Evolutionary conservation across 2,888 invertebrate species (phyloP).

Genomic region (Morpho achilles): DNA sequence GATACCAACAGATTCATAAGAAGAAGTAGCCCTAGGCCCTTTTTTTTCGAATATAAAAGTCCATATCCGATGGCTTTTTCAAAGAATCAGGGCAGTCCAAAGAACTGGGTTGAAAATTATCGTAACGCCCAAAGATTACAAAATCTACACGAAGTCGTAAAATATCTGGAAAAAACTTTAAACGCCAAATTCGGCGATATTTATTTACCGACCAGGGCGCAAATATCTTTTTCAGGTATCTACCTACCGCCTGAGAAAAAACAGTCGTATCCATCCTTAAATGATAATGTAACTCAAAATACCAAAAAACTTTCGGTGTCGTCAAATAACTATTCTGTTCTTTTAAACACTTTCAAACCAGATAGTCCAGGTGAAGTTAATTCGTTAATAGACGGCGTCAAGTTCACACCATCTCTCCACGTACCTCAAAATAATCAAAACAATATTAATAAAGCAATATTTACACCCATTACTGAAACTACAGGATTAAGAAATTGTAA

Average conservation of each 20-base stretch:
- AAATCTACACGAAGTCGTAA: conserved; percentile 65
- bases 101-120: conserved; percentile 63
- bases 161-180: conserved; percentile 66
- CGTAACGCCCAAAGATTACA: conserved; percentile 65
- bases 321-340: conserved; percentile 74
- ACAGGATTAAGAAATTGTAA: conserved; percentile 41
- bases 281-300: conserved; percentile 37
- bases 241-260: conserved; percentile 48
- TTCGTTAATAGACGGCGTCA: conserved; percentile 79
- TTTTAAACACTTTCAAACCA: conserved; percentile 85
- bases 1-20: conserved; percentile 41
- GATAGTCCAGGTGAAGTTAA: conserved; percentile 87
- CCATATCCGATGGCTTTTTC: conserved; percentile 63
- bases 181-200: conserved; percentile 68
- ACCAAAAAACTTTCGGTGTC: conserved; percentile 40
- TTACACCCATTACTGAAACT: conserved; percentile 50
- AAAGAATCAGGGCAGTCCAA: conserved; percentile 52
- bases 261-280: conserved; percentile 25
- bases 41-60: conserved; percentile 62
- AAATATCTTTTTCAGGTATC: conserved; percentile 63
- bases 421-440: conserved; percentile 19
- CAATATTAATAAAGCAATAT: conserved; percentile 25
- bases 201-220: conserved; percentile 45
- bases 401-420: conserved; percentile 48
- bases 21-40: conserved; percentile 73